These are phyloP conservation scores for Lophochroa leadbeateri DNA, from an alignment of 2,113 vertebrate genomes.

Conservation along the genomic window DNA sequence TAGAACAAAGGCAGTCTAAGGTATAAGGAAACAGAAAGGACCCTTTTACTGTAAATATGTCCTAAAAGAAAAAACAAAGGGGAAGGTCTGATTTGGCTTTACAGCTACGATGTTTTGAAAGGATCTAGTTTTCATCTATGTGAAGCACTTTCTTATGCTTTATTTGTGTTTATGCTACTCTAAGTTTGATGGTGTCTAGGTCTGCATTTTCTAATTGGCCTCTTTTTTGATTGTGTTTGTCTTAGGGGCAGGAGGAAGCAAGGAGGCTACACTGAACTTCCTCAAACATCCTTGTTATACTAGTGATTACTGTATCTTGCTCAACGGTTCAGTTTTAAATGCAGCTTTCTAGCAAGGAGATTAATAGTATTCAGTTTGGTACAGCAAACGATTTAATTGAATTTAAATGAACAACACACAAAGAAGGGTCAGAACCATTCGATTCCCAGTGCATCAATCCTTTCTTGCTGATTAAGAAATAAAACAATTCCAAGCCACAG, in stretches of 20 bases:
- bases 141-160: not conserved
- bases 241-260: not conserved
- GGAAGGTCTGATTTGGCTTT: not conserved
- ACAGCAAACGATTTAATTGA: not conserved
- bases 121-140: not conserved
- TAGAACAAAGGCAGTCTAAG: not conserved
- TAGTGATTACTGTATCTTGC: not conserved
- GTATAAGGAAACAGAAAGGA: not conserved
- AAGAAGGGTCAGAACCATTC: not conserved
- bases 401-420: not conserved
- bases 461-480: not conserved
- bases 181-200: not conserved
- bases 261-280: not conserved
- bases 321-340: not conserved
- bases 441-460: not conserved
- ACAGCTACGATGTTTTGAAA: not conserved
- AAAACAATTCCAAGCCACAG: not conserved
- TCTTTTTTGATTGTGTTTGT: not conserved
- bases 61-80: not conserved
- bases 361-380: not conserved
- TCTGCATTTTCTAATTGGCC: not conserved
- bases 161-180: not conserved
- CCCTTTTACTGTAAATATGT: not conserved
- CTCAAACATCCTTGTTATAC: not conserved
- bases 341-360: not conserved